Evolutionary conservation across 2,797 vertebrate genomes (phyloP).

Genomic region (Danio tinwini): DNA sequence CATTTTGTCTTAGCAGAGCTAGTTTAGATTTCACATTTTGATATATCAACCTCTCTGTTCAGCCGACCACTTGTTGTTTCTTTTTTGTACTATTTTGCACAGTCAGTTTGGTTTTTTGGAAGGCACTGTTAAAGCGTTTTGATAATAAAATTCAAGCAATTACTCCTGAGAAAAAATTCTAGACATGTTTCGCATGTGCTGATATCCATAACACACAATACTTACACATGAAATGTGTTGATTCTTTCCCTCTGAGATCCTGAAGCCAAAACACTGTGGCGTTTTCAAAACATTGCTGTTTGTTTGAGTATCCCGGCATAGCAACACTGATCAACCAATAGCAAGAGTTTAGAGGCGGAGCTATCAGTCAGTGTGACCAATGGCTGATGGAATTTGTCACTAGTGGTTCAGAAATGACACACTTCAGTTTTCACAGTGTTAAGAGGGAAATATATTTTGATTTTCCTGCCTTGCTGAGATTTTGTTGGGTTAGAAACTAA

Average conservation of each 20-base stretch:
- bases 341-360: constrained; percentile 27
- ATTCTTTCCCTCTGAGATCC: constrained; percentile 20
- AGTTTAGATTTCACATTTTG: constrained; percentile 67
- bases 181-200: constrained; percentile 45
- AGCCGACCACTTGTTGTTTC: constrained; percentile 46
- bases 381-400: neutral
- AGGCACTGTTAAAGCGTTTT: constrained; percentile 53
- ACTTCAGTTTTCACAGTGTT: constrained; percentile 8
- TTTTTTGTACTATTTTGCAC: constrained; percentile 74
- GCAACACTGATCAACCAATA: constrained; percentile 41
- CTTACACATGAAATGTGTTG: constrained; percentile 43
- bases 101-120: constrained; percentile 62
- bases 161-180: constrained; percentile 21
- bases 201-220: constrained; percentile 40
- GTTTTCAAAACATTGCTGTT: constrained; percentile 33
- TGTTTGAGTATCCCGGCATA: constrained; percentile 18
- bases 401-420: neutral
- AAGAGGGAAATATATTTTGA: constrained; percentile 3
- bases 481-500: constrained; percentile 33
- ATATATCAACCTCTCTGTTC: constrained; percentile 47
- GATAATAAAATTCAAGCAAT: constrained; percentile 58
- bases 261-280: constrained; percentile 35
- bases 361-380: neutral
- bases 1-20: constrained; percentile 58
- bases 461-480: constrained; percentile 39